Evolutionary conservation across 92 coral and sea anemone species (phyloP), one percentile per base, ranked within the genome.

Genomic region (Parazoanthus darwini): DNA sequence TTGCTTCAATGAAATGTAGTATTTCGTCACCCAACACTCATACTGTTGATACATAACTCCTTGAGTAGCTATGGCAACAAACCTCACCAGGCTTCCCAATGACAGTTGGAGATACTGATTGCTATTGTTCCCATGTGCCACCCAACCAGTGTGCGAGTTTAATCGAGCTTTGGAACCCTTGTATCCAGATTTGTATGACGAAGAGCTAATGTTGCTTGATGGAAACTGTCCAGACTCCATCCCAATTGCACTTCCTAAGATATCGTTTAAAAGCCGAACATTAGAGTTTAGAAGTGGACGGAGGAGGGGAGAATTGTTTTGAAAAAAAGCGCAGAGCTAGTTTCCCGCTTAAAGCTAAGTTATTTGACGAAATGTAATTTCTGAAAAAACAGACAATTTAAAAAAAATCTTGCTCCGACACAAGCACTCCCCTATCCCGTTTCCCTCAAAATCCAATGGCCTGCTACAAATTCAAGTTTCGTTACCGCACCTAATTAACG

Each of bases 21-120:
- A 82, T 20, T 22, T 66, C 75, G 39, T 39, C 50, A 82, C 86
- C 86, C 86, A 82, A 82, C 86, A 82, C 76, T 66, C 74, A 38
- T 6, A 46, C 38, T 44, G 82, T n/a, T 4, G 0, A 44, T 36
- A 18, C 0, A 51, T 33, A 36, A 66, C 56, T 23, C 86, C 86
- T 38, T 82, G 86, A 9, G 76, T 82, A 8, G 86, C 86, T 37
- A 82, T 68, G 38, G 86, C 86, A 20, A 82, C 74, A 38, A 82
- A 82, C 38, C 16, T 8, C 6, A 82, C 3, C 56, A 1, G 14
- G 11, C 20, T 42, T 22, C 76, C 86, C 15, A 82, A 37, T 37
- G 58, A 66, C 1, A 82, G 56, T 38, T 82, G 86, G 1, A 82
- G 14, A 14, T 22, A 65, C 35, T 82, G 86, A 0, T 22, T 0